A percentile compares a stretch with the other conserved stretches of the same genome.
Conservation (phyloP, 2,113 vertebrate genomes). For the Leucopsar rothschildi region DNA sequence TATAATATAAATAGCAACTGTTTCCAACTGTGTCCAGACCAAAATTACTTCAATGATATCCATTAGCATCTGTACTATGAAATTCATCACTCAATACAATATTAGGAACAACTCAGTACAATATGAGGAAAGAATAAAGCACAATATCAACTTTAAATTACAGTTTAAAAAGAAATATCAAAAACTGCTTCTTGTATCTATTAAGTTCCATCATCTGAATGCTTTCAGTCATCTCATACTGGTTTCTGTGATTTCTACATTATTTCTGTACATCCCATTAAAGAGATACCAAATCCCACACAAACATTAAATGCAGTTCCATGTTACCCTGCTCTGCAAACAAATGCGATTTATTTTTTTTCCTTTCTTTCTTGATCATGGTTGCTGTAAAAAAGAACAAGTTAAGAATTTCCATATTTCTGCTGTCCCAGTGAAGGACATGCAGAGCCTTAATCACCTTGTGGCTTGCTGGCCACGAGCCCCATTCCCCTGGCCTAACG, state of each 20-base stretch:
- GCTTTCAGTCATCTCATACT: neutral
- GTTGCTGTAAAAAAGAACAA: neutral
- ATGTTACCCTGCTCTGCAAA: neutral
- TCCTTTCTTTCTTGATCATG: fast-evolving
- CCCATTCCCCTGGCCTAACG: neutral
- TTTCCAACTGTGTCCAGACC: neutral
- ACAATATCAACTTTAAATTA: neutral
- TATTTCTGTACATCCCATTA: neutral
- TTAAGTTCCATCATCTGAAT: neutral
- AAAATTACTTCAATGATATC: conserved; percentile 7
- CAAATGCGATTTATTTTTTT: neutral
- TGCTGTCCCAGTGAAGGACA: neutral
- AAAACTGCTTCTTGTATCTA: neutral
- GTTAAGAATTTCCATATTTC: neutral
- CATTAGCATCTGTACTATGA: neutral
- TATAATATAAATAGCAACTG: neutral
- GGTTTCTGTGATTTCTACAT: neutral
- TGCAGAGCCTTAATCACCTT: neutral
- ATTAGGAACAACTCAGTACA: neutral
- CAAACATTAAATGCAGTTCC: neutral
- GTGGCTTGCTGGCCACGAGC: neutral
- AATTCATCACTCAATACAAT: neutral
- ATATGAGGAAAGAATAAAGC: neutral
- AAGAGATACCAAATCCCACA: neutral
- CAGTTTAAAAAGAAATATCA: neutral